These are phyloP conservation scores for Crenichthys baileyi DNA, from an alignment of 2,797 vertebrate genomes.

Conservation along the genomic window DNA sequence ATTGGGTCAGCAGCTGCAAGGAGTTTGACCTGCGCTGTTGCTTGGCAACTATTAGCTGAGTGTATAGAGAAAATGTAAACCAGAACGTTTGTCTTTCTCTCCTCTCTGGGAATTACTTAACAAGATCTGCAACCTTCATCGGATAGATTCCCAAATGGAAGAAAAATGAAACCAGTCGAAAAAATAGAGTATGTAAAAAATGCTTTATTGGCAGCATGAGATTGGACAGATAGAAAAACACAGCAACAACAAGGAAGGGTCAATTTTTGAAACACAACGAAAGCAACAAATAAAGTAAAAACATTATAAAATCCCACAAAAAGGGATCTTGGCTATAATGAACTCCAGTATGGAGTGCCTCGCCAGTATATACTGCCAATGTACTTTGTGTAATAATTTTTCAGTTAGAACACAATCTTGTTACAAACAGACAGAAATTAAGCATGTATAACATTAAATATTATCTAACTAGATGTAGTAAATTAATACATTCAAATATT, in stretches of 20 bases:
- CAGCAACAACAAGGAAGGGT: conserved; percentile 28
- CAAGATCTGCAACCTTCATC: conserved; percentile 23
- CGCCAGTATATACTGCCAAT: conserved; percentile 3
- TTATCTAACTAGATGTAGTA: neutral
- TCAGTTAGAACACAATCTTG: neutral
- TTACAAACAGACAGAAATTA: neutral
- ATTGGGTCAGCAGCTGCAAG: conserved; percentile 77
- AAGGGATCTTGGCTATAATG: neutral
- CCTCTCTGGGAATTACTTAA: conserved; percentile 35
- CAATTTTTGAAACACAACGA: conserved; percentile 34
- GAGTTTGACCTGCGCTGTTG: conserved; percentile 72
- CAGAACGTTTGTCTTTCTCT: conserved; percentile 30
- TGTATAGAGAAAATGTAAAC: conserved; percentile 59
- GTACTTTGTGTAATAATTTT: neutral
- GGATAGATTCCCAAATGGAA: neutral
- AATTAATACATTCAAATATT: neutral
- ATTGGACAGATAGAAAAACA: conserved; percentile 50
- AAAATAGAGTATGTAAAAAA: conserved; percentile 41
- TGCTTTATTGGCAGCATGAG: conserved; percentile 69
- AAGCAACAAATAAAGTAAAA: conserved; percentile 29
- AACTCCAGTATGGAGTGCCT: neutral
- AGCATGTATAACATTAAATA: neutral
- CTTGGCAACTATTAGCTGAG: conserved; percentile 73
- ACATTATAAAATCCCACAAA: conserved; percentile 13
- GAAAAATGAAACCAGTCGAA: neutral